phyloP scores from a whole-genome alignment of 2,888 invertebrate species.

The Trypoxylon attenuatum region DNA sequence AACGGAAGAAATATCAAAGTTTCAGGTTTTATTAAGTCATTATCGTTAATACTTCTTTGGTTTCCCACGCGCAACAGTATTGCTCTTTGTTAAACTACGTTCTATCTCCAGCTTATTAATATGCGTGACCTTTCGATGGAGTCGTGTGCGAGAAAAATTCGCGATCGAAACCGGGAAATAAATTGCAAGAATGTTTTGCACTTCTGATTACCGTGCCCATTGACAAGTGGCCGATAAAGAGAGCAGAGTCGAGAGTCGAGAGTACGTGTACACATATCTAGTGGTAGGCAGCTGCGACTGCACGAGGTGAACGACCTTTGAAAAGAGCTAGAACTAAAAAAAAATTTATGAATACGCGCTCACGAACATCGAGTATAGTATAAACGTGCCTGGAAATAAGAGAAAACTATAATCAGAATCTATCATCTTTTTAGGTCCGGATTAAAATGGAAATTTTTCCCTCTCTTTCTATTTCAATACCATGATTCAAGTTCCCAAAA shows the following conservation, averaged over 20 bases:
- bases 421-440: no score
- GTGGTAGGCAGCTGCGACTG: slow-evolving; percentile 33
- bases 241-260: slow-evolving; percentile 18
- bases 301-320: slow-evolving; percentile 42
- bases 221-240: slow-evolving; percentile 49
- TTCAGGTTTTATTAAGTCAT: no score
- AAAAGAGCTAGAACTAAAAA: slow-evolving; percentile 39
- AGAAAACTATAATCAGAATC: slow-evolving; percentile 7
- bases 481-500: no score
- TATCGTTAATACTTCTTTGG: no score
- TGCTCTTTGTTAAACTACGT: background rate
- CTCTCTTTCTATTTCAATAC: no score
- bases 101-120: background rate
- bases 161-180: slow-evolving; percentile 29
- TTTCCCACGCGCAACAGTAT: no score
- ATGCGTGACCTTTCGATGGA: slow-evolving; percentile 24
- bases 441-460: no score
- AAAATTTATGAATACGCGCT: slow-evolving; percentile 30
- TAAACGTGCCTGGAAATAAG: slow-evolving; percentile 6
- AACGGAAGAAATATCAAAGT: no score
- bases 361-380: slow-evolving; percentile 19
- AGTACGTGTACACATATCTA: no score
- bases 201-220: slow-evolving; percentile 40
- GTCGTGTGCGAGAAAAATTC: slow-evolving; percentile 14
- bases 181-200: slow-evolving; percentile 35